Evolutionary conservation across 1,140 invertebrate genomes (phyloP), one percentile per base, ranked within the genome.

Genomic region (Pararge aegeria): DNA sequence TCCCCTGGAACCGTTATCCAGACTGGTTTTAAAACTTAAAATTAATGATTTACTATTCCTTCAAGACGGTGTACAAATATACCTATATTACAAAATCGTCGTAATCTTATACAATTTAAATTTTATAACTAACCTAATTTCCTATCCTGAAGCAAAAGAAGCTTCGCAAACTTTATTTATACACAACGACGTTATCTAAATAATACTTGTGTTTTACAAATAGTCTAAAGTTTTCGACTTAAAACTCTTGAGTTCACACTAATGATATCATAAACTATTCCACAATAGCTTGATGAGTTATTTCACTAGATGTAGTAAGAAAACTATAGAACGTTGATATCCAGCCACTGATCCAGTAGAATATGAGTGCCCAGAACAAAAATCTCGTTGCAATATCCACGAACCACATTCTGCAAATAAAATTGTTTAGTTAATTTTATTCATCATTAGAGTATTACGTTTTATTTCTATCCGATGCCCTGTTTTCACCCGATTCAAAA

Each of bases 251-350:
- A 34, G 10, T 12, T 12, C 10, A 34, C 10, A 34, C 10, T 12
- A 42, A 42, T 6, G 3, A 19, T 42, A 1, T 18, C 30, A 24
- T 37, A 18, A 15, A 49, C 58, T 64, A 60, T 56, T 67, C 51
- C 30, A 62, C 46, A 0, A 61, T 58, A 5, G 46, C 46, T 38
- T 60, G 27, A 27, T 54, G 18, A 29, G 61, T 64, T 16, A 64
- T 64, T 12, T 95, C 94, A 0, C 63, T 96, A 1, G 94, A 94
- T 0, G 90, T 92, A 2, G 93, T 93, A 0, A 91, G 89, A 38
- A 90, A 87, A 30, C 86, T 93, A 6, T 68, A 73, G 38, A 75
- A 40, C 0, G 72, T 54, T 0, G 74, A 61, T 1, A 73, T 20
- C 63, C 67, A 77, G 0, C 83, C 75, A 10, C 73, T 74, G 16